A percentile compares a stretch with the other conserved stretches of the same genome.
Evolutionary conservation across 1,140 invertebrate genomes (phyloP).

Genomic region (Drosophila ficusphila): DNA sequence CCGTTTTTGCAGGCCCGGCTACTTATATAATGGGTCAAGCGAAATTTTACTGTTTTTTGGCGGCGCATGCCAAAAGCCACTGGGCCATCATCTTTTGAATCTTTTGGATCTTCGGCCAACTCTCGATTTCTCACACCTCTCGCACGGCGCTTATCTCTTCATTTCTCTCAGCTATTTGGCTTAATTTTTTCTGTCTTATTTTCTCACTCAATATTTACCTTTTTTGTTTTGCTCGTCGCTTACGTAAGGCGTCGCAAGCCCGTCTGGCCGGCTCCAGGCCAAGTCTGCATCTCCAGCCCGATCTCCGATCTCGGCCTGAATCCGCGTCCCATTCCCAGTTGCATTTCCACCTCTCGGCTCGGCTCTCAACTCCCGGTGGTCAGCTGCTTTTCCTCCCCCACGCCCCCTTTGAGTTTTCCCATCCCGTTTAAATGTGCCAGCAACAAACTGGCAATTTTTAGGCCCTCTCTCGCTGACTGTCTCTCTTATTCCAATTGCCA

Average conservation of each 20-base stretch:
- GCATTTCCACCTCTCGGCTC: constrained; percentile 10
- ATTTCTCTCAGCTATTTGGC: constrained; percentile 51
- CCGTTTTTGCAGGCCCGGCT: constrained; percentile 56
- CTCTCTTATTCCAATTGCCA: constrained; percentile 4
- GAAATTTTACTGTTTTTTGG: constrained; percentile 51
- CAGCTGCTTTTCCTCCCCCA: constrained; percentile 30
- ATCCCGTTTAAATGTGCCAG: constrained; percentile 8
- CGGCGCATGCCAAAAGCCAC: constrained; percentile 45
- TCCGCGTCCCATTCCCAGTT: constrained; percentile 8
- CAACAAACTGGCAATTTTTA: constrained; percentile 18
- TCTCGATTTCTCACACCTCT: constrained; percentile 50
- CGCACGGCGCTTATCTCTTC: constrained; percentile 9
- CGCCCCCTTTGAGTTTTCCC: constrained; percentile 12
- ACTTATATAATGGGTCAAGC: constrained; percentile 68
- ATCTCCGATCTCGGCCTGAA: constrained; percentile 1
- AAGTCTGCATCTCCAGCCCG: constrained; percentile 24
- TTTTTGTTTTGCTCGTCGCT: constrained; percentile 78
- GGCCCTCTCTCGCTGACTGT: constrained; percentile 14
- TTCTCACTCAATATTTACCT: constrained; percentile 77
- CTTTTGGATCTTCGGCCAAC: constrained; percentile 23
- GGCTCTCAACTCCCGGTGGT: constrained; percentile 1
- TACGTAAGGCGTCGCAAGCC: constrained; percentile 63
- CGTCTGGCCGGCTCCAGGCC: constrained; percentile 50
- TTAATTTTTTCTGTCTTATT: constrained; percentile 51
- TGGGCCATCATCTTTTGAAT: constrained; percentile 46